Evolutionary conservation across 2,797 vertebrate genomes (phyloP), one percentile per base, ranked within the genome.

Genomic region (Sebastes steindachneri): DNA sequence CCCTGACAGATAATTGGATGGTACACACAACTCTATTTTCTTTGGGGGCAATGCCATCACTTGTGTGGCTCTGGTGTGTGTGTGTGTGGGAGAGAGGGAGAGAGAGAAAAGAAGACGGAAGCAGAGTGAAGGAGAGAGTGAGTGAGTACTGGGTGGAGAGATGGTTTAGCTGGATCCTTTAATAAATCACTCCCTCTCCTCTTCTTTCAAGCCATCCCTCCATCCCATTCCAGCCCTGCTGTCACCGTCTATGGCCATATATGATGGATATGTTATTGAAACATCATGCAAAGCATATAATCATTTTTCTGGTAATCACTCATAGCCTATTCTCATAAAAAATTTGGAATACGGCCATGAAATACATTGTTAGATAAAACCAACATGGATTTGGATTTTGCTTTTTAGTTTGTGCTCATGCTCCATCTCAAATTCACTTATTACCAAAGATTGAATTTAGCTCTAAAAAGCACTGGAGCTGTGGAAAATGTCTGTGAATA

Each of bases 21-120:
- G 97, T 97, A 97, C 97, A 98, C 97, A 97, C 97, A 97, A 97
- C 97, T 97, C 97, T 97, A 97, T 98, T 97, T 98, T 97, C 97
- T 97, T 97, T 97, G 97, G 96, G 97, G 97, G 97, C 97, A 97
- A 97, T 96, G 96, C 96, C 97, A 95, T 96, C 92, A 77, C 95
- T 77, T 84, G 90, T 90, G 86, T 86, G 83, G 55, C 58, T 86
- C 11, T 62, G 54, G 62, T 77, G 3, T 75, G 2, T 75, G 69
- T 80, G 79, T 82, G 78, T 73, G 71, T 80, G 37, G 66, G 63
- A 48, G 58, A 57, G 26, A 59, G 35, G 58, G 54, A 48, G 54
- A 4, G 33, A 62, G 1, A 79, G 68, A 54, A 75, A 54, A 79
- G 57, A 88, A 35, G 75, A 84, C 75, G 60, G 80, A 80, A 82